Base-by-base conservation (phyloP, 2,888 invertebrate genomes). In the Dione juno region DNA sequence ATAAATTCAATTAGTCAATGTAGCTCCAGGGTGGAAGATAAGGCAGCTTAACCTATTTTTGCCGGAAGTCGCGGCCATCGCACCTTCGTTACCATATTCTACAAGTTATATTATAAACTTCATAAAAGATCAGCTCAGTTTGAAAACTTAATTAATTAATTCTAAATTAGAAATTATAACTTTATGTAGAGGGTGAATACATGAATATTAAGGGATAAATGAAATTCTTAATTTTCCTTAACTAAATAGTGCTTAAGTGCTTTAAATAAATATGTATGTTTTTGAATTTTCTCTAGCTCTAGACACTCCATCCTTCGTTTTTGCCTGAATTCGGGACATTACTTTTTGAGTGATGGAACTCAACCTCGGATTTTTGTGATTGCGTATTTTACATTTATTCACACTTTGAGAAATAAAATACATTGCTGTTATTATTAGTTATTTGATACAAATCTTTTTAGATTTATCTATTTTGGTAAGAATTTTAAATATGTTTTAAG, bases 121-220 rank as follows among this genome's bases (percentile, higher is more conserved):
- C 43, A 28, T 61, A 45, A 43, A 43, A 48, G 50, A 64, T 64
- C 19, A 28, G 28, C 37, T 14, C 53, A 58, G 45, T 67, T 28
- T 53, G 13, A 48, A n/a, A 53, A 45, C 3, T n/a, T 53, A 53
- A 63, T 54, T 54, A 68, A 53, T 68, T 43, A 68, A n/a, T 16
- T 21, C 53, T 16, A 63, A 54, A 68, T 45, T 67, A 41, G 63
- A 54, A 63, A 53, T 54, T 54, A 53, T 21, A 68, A 53, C 54
- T 68, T 68, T 10, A 63, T 63, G 54, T 35, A 28, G 13, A 28
- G 63, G 63, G 68, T 68, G 63, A 63, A 68, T 68, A 68, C 13
- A 68, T 68, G 43, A 68, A 68, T 68, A 63, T 68, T 63, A 45
- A 54, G 50, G 64, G 1, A 19, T 48, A 16, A 16, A 64, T 16